Conservation (phyloP, 2,797 vertebrate species). For the Sitta carolinensis region DNA sequence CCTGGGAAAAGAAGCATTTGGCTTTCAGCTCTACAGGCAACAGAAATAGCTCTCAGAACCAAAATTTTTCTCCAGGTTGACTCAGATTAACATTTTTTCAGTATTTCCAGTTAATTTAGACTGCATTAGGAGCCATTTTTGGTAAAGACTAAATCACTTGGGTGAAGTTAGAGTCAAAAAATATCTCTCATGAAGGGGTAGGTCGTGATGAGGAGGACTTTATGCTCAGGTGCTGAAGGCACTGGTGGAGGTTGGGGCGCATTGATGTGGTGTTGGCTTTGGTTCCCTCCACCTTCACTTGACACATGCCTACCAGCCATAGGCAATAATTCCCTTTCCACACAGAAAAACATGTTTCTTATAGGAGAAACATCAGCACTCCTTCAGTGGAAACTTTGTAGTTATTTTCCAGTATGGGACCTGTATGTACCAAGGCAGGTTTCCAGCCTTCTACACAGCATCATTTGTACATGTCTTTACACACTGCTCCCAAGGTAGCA, state of each 20-base stretch:
- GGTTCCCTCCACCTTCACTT: background rate
- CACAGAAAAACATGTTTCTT: background rate
- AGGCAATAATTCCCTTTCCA: background rate
- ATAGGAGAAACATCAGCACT: background rate
- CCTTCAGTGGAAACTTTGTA: background rate
- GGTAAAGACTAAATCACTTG: background rate
- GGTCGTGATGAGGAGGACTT: background rate
- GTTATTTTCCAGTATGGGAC: background rate
- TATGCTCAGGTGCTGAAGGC: background rate
- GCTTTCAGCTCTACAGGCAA: background rate
- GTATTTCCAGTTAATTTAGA: background rate
- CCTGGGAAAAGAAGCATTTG: background rate
- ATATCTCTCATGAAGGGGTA: background rate
- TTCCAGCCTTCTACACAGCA: background rate
- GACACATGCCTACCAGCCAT: background rate
- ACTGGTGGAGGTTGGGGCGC: background rate
- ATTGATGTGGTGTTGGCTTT: background rate
- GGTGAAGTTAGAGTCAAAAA: background rate
- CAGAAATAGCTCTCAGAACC: background rate
- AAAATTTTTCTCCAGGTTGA: background rate
- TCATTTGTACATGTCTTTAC: background rate
- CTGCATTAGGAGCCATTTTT: background rate
- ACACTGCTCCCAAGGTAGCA: background rate
- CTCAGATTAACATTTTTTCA: background rate
- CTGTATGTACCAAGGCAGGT: background rate